Evolutionary conservation across 2,113 vertebrate species (phyloP), one percentile per base, ranked within the genome.

Genomic region (Carassius gibelio): DNA sequence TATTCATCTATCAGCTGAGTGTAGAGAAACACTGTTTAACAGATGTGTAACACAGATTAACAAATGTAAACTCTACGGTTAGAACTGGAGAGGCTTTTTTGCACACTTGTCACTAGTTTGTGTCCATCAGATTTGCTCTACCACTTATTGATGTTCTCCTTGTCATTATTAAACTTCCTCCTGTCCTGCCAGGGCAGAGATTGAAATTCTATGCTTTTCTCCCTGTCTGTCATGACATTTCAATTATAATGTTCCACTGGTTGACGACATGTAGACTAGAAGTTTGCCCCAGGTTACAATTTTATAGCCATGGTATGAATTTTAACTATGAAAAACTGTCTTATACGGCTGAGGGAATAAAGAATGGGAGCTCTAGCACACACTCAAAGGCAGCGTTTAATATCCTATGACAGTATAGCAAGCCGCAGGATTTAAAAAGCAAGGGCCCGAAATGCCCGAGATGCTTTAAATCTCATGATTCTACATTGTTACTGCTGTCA

Each of bases 191-290:
- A 80, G 13, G 48, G 78, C 59, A 48, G n/a, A 81, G 38, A 66
- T 66, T 48, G 2, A 11, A 79, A 42, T 15, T 0, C 19, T 77
- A 9, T 23, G 34, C 21, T 80, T 64, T 66, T 48, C 59, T 26
- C 59, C 8, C 6, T 48, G 15, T 80, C 78, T 80, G 78, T 30
- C 59, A 48, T 80, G 59, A 80, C n/a, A 66, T 81, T 81, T 66
- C n/a, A 66, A 15, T 48, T 80, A 45, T 30, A 80, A 48, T n/a
- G 30, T 34, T 52, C 36, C 19, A 45, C 57, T 62, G 38, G 34
- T 66, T 26, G 59, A 42, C 76, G 19, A 77, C 74, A 75, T 80
- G 76, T 61, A 61, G 57, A 64, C 59, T 52, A 21, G 45, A 30
- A 13, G 5, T 68, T 66, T 81, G 62, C 80, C 62, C 26, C 17